A percentile compares a stretch with the other conserved stretches of the same genome.
These are phyloP conservation scores for Protodeltote pygarga DNA, from an alignment of 2,888 invertebrate genomes.

Conservation along the genomic window DNA sequence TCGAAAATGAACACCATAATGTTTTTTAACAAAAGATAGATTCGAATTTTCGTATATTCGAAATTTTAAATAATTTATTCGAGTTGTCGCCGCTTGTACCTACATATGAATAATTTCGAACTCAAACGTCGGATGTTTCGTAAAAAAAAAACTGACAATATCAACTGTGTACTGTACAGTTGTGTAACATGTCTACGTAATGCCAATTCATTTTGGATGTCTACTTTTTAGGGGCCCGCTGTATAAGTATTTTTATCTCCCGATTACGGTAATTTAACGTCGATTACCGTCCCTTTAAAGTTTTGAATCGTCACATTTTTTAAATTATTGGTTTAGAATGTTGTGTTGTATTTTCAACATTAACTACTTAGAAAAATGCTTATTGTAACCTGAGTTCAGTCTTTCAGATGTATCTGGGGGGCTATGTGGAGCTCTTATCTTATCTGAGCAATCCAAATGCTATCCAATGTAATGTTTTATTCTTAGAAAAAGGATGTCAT, in stretches of 20 bases:
- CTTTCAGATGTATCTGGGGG: no score
- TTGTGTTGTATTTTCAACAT: no score
- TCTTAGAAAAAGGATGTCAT: no score
- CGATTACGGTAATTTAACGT: background rate
- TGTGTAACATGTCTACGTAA: slow-evolving; percentile 33
- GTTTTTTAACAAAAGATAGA: slow-evolving; percentile 2
- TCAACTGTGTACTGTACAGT: slow-evolving; percentile 19
- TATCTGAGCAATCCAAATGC: no score
- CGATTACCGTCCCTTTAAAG: background rate
- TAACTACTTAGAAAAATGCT: no score
- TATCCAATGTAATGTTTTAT: no score
- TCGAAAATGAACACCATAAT: slow-evolving; percentile 1
- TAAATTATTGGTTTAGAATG: no score
- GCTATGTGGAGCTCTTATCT: no score
- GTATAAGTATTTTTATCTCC: background rate
- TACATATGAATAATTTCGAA: slow-evolving; percentile 30
- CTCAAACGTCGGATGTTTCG: slow-evolving; percentile 13
- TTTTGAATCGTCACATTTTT: no score
- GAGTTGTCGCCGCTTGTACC: slow-evolving; percentile 6
- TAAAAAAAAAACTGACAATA: slow-evolving; percentile 28
- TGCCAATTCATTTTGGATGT: slow-evolving; percentile 51
- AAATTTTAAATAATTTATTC: slow-evolving; percentile 40
- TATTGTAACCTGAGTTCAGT: no score
- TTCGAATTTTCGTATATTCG: no score
- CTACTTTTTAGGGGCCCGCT: slow-evolving; percentile 36